phyloP scores from a whole-genome alignment of 2,888 invertebrate species.

The Caenorhabditis sinica region DNA sequence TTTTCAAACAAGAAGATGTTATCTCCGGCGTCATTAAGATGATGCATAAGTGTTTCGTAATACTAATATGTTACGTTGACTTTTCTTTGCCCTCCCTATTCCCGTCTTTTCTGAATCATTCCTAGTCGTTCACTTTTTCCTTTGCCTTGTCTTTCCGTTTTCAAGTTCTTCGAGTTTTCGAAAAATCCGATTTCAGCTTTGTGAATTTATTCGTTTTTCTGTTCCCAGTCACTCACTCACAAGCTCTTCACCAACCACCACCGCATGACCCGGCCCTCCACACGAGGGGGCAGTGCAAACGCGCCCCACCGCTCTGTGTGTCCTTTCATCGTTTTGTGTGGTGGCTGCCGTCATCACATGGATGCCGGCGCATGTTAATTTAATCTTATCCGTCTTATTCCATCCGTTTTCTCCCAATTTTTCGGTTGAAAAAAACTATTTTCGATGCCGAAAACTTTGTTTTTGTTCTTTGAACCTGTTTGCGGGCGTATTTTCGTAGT shows the following conservation, averaged over 20 bases:
- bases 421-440: constrained; percentile 8
- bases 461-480: background rate
- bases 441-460: constrained; percentile 8
- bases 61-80: background rate
- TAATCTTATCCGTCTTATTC: constrained; percentile 38
- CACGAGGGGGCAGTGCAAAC: constrained; percentile 29
- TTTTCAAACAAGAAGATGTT: constrained; percentile 27
- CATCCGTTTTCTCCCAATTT: constrained; percentile 15
- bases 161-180: background rate
- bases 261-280: constrained; percentile 29
- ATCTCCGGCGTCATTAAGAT: constrained; percentile 13
- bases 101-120: background rate
- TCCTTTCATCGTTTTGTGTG: constrained; percentile 9
- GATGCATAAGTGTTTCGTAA: constrained; percentile 42
- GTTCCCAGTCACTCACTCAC: background rate
- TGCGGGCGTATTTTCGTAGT: background rate
- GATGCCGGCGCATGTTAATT: constrained; percentile 43
- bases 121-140: background rate
- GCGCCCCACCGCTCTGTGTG: constrained; percentile 42
- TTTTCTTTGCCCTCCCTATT: background rate
- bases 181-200: constrained; percentile 36
- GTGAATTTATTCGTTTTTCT: constrained; percentile 35
- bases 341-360: constrained; percentile 29
- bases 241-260: background rate
- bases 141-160: background rate